Conservation (phyloP, 2,888 invertebrate genomes). For the Sepiola atlantica region DNA sequence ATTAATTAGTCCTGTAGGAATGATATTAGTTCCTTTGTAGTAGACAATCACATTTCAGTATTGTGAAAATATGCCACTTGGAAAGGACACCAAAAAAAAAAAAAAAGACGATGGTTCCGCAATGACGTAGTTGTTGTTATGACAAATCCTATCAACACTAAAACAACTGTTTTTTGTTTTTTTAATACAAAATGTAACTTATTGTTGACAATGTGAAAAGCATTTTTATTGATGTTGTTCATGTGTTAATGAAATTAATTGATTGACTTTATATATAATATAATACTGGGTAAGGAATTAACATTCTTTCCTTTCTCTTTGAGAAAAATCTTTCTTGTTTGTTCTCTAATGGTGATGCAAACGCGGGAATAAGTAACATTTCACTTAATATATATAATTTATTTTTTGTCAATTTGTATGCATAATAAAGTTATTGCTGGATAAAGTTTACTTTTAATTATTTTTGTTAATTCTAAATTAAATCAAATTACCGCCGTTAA, state of each 20-base stretch:
- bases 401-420: background rate
- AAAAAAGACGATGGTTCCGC: background rate
- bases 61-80: background rate
- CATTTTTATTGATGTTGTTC: background rate
- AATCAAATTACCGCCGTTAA: background rate
- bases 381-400: background rate
- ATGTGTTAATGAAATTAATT: background rate
- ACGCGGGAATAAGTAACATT: background rate
- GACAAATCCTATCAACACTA: background rate
- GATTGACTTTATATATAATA: background rate
- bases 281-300: background rate
- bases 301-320: background rate
- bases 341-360: background rate
- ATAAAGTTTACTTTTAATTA: background rate
- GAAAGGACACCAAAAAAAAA: too few species aligned
- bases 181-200: slow-evolving; percentile 8
- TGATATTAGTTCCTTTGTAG: background rate
- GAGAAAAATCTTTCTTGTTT: background rate
- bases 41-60: background rate
- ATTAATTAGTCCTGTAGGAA: background rate
- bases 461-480: background rate
- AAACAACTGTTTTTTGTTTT: slow-evolving; percentile 5
- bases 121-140: background rate
- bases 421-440: slow-evolving; percentile 13
- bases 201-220: background rate